Evolutionary conservation across 92 coral and sea anemone genomes (phyloP).

Genomic region (Heliopora coerulea): DNA sequence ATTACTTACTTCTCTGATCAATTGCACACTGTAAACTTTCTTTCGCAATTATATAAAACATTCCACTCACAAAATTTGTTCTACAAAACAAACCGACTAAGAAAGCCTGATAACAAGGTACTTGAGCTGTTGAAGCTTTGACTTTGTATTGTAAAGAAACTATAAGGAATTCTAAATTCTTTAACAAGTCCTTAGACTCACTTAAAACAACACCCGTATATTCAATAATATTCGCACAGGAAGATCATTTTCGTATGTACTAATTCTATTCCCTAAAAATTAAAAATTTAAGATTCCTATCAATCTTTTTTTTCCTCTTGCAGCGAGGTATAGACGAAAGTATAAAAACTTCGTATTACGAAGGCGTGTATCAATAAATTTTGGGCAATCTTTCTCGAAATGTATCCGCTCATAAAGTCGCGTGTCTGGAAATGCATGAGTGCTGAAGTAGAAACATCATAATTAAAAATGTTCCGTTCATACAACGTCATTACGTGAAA

Average conservation of each 20-base stretch:
- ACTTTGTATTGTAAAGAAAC: background rate
- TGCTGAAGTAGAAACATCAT: no score
- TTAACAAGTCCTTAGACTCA: background rate
- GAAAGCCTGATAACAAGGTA: constrained; percentile 18
- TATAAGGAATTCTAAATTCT: constrained; percentile 3
- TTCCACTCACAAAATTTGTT: no score
- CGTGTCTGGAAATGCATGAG: no score
- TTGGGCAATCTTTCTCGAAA: no score
- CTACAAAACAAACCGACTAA: no score
- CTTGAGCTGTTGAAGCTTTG: no score
- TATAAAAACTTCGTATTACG: background rate
- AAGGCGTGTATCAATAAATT: background rate
- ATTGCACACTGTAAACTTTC: constrained; percentile 24
- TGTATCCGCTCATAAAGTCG: no score
- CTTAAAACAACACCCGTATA: background rate
- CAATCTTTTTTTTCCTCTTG: constrained; percentile 1
- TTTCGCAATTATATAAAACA: constrained; percentile 22
- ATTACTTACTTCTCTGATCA: constrained; percentile 20
- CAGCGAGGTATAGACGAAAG: background rate
- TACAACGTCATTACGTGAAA: no score
- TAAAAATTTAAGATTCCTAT: constrained; percentile 15
- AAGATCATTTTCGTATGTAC: background rate
- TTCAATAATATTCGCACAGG: background rate
- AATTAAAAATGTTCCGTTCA: no score
- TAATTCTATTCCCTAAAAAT: constrained; percentile 22